phyloP scores from a whole-genome alignment of 1,140 invertebrate genomes.

The Orchestia grillus region DNA sequence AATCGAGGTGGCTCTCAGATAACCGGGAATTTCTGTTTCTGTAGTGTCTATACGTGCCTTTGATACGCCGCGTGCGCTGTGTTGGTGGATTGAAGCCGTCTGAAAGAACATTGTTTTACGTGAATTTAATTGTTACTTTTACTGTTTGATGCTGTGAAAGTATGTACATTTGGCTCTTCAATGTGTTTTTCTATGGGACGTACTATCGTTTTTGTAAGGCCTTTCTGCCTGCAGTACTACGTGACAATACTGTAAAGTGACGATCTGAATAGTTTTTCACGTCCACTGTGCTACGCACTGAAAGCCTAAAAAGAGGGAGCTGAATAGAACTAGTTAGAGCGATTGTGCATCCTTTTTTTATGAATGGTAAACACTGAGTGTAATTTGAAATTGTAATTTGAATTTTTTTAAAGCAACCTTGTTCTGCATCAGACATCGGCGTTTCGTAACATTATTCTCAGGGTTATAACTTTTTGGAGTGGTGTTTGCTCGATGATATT shows the following conservation, averaged over 20 bases:
- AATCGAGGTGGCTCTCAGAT: conserved; percentile 12
- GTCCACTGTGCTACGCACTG: too few species aligned
- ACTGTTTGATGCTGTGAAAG: neutral
- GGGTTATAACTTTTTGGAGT: too few species aligned
- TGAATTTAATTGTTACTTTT: neutral
- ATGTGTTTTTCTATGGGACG: neutral
- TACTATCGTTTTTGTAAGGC: neutral
- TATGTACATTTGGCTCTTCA: neutral
- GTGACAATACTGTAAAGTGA: neutral
- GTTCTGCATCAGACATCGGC: too few species aligned
- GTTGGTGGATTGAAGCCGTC: neutral
- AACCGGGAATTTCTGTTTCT: neutral
- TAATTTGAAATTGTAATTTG: too few species aligned
- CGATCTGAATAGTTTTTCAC: neutral
- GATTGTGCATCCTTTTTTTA: too few species aligned
- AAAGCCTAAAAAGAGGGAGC: too few species aligned
- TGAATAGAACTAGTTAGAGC: too few species aligned
- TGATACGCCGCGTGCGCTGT: neutral
- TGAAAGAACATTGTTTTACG: neutral
- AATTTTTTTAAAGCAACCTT: too few species aligned
- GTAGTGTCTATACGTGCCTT: neutral
- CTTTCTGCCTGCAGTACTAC: neutral
- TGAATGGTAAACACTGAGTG: too few species aligned
- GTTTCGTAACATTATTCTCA: too few species aligned
- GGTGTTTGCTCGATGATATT: too few species aligned